phyloP scores from a whole-genome alignment of 2,888 invertebrate genomes.

The Scrobipalpa costella region DNA sequence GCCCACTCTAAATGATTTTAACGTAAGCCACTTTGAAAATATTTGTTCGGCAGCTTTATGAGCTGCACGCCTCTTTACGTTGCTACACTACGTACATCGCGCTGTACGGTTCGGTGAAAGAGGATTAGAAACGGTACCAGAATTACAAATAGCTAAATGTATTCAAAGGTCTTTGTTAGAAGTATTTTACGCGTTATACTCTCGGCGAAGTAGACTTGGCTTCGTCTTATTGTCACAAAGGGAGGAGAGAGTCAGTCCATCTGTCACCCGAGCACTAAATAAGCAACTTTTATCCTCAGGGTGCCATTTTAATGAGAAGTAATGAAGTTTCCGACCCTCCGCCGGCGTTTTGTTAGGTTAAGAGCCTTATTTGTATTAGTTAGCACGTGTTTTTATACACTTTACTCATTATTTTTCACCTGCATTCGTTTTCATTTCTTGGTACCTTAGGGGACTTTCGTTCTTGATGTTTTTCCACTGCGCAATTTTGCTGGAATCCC shows the following conservation, averaged over 20 bases:
- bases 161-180: neutral
- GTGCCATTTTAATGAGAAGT: constrained; percentile 75
- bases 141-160: neutral
- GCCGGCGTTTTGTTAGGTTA: constrained; percentile 70
- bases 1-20: constrained; percentile 27
- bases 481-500: neutral
- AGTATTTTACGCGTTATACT: neutral
- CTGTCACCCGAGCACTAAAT: constrained; percentile 71
- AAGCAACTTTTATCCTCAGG: constrained; percentile 71
- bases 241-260: constrained; percentile 64
- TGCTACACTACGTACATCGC: neutral
- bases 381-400: constrained; percentile 66
- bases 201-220: constrained; percentile 14
- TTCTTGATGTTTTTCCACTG: neutral
- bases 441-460: neutral
- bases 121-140: constrained; percentile 10
- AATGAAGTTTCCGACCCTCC: constrained; percentile 69
- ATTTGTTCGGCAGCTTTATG: constrained; percentile 14
- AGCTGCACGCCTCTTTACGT: neutral
- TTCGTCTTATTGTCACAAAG: constrained; percentile 36
- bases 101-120: neutral
- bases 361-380: constrained; percentile 76
- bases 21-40: constrained; percentile 25
- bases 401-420: constrained; percentile 38
- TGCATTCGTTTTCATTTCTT: constrained; percentile 34